These are phyloP conservation scores for Catharus bicknelli DNA, from an alignment of 2,113 vertebrate species.

Conservation along the genomic window DNA sequence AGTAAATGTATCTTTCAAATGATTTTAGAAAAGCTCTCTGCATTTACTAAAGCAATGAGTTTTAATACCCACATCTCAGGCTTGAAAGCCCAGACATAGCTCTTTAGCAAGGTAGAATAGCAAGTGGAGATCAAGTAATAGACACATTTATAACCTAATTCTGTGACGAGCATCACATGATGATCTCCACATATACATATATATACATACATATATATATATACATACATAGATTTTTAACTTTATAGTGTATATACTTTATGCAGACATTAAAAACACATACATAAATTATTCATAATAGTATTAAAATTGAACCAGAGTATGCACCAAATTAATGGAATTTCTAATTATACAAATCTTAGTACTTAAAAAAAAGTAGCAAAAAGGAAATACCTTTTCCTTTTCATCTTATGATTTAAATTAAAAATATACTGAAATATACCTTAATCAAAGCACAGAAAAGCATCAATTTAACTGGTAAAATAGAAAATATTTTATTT, in stretches of 20 bases:
- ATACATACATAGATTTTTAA: neutral
- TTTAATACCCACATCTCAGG: neutral
- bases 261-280: neutral
- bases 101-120: neutral
- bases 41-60: neutral
- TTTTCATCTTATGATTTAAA: neutral
- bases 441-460: neutral
- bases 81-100: neutral
- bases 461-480: neutral
- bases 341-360: neutral
- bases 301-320: neutral
- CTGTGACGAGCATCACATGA: neutral
- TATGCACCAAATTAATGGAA: neutral
- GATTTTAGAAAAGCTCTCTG: neutral
- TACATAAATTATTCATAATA: neutral
- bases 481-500: neutral
- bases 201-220: neutral
- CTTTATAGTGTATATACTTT: neutral
- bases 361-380: neutral
- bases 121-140: neutral
- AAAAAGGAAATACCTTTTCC: neutral
- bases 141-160: neutral
- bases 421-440: neutral
- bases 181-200: neutral
- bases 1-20: neutral